Evolutionary conservation across 2,113 vertebrate genomes (phyloP).

Genomic region (Neotragus moschatus): DNA sequence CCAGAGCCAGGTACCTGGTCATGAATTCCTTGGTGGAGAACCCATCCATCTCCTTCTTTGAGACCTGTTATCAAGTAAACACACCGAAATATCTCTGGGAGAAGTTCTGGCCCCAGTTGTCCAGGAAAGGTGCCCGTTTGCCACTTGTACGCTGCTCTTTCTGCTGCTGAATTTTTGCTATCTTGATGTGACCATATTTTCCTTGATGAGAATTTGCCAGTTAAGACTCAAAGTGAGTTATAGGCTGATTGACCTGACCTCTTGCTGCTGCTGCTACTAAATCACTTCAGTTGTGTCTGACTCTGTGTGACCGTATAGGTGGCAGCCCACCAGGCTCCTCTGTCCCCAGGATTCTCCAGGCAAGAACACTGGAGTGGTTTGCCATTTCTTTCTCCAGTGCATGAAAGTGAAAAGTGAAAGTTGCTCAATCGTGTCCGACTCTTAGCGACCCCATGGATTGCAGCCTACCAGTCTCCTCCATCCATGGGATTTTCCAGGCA

Average conservation of each 20-base stretch:
- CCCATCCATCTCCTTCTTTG: not conserved
- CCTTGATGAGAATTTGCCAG: not conserved
- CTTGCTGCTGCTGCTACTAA: not conserved
- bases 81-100: not conserved
- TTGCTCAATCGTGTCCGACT: fast-evolving
- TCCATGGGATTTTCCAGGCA: not conserved
- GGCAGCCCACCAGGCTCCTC: not conserved
- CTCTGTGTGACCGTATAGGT: fast-evolving
- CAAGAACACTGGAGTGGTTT: not conserved
- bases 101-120: not conserved
- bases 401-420: not conserved
- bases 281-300: not conserved
- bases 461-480: not conserved
- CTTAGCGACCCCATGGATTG: not conserved
- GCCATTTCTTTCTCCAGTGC: not conserved
- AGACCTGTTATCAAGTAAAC: not conserved
- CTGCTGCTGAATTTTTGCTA: not conserved
- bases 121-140: not conserved
- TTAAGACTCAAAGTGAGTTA: not conserved
- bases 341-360: fast-evolving
- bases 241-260: not conserved
- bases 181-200: not conserved
- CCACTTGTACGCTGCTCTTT: not conserved
- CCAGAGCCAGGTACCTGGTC: not conserved
- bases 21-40: not conserved